Conservation (phyloP, 1,140 invertebrate genomes). For the Aphaenogaster floridana region DNA sequence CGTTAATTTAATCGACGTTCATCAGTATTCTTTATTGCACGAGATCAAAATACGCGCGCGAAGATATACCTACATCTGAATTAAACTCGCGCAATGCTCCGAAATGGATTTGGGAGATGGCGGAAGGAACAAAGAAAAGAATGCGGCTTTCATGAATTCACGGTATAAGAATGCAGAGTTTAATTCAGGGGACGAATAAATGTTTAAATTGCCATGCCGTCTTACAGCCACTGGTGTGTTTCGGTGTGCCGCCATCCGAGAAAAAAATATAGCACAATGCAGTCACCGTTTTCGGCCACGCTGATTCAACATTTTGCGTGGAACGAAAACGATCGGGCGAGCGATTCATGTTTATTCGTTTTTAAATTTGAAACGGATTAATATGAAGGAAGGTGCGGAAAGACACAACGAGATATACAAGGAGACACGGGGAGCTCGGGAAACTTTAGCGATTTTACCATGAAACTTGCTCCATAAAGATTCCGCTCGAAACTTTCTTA, state of each 20-base stretch:
- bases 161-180: constrained; percentile 21
- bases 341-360: constrained; percentile 54
- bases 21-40: background rate
- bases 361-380: constrained; percentile 65
- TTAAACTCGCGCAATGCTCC: background rate
- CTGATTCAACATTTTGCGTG: constrained; percentile 4
- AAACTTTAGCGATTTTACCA: constrained; percentile 68
- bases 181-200: constrained; percentile 36
- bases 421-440: constrained; percentile 23
- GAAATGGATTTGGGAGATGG: background rate
- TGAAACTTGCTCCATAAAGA: constrained; percentile 80
- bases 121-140: constrained; percentile 25
- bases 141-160: background rate
- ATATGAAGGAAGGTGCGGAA: constrained; percentile 13
- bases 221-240: background rate
- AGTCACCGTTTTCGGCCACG: background rate
- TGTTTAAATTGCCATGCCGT: constrained; percentile 14
- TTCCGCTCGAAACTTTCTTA: constrained; percentile 79
- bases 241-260: background rate
- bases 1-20: background rate
- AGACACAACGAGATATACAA: constrained; percentile 22
- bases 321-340: background rate
- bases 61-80: background rate
- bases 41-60: background rate
- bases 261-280: constrained; percentile 24